Conservation (phyloP, 2,888 invertebrate species). For the Synanthedon tipuliformis region DNA sequence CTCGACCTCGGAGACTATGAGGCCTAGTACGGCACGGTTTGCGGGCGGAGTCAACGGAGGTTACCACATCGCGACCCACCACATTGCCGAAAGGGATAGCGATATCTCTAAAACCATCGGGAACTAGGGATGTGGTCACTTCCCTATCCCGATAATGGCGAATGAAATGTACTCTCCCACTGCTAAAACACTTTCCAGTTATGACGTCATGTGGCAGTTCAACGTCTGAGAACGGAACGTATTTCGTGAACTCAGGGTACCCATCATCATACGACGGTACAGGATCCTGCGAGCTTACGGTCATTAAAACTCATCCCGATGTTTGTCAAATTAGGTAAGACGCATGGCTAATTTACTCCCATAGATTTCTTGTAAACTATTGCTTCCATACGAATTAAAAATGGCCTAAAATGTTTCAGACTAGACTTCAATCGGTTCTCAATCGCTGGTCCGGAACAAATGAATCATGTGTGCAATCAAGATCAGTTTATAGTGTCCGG, state of each 20-base stretch:
- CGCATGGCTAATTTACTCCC: not conserved
- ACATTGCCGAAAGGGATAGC: too few species aligned
- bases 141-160: too few species aligned
- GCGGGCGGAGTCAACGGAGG: too few species aligned
- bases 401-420: constrained; percentile 35
- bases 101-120: too few species aligned
- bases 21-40: too few species aligned
- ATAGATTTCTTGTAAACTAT: not conserved
- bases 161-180: too few species aligned
- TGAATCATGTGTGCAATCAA: constrained; percentile 83
- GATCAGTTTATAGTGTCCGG: constrained; percentile 90
- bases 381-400: too few species aligned
- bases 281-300: constrained; percentile 86
- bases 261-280: constrained; percentile 80
- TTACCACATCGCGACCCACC: too few species aligned
- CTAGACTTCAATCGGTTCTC: constrained; percentile 84
- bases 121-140: too few species aligned
- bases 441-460: constrained; percentile 79
- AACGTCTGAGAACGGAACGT: constrained; percentile 84
- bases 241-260: constrained; percentile 87
- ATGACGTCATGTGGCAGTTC: constrained; percentile 83
- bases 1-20: too few species aligned
- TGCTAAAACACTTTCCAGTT: constrained; percentile 55
- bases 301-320: constrained; percentile 80
- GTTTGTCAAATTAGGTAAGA: constrained; percentile 84